Base-by-base conservation (phyloP, 2,797 vertebrate genomes). In the Hylomyscus alleni region DNA sequence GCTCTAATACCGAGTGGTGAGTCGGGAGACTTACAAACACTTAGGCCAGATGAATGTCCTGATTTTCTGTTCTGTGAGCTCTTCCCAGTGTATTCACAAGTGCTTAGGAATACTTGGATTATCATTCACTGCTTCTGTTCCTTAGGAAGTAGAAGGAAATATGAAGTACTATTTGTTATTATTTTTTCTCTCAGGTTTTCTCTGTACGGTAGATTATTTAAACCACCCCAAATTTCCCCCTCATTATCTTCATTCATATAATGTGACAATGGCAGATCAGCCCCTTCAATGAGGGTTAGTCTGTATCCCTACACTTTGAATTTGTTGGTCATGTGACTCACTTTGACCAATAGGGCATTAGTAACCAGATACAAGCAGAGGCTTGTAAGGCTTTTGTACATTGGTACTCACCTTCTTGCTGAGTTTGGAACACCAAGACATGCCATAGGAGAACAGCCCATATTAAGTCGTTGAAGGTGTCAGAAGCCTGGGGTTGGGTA, bases 141-240 rank as follows among this genome's bases (percentile, higher is more conserved):
- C 26, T 93, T 60, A 90, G 44, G 15, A 88, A 80, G 50, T 80
- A 65, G 54, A 73, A 72, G 10, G 14, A 56, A 78, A 89, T 50
- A 52, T 19, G 50, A 75, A 50, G 24, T 11, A 60, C 44, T 90
- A 67, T 73, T 89, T 56, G 31, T 40, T 58, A 22, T 73, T 73
- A 82, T 44, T 69, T 87, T 24, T 91, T 67, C 78, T 31, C 15
- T 80, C 78, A 85, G 8, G 3, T 75, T 86, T 95, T 78, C 73
- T 85, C 24, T 90, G 34, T 13, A 60, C 34, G 54, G 9, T 62
- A 72, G 40, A 78, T 77, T 58, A 78, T 73, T 87, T 65, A 90
- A 87, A 90, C 82, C 24, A 69, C 73, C 22, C 73, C 22, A 47
- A 62, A 56, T 7, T 24, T 13, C 77, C 44, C n/a, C 77, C 26